A percentile compares a stretch with the other conserved stretches of the same genome.
phyloP scores from a whole-genome alignment of 2,797 vertebrate species.

The Sphenodon punctatus region DNA sequence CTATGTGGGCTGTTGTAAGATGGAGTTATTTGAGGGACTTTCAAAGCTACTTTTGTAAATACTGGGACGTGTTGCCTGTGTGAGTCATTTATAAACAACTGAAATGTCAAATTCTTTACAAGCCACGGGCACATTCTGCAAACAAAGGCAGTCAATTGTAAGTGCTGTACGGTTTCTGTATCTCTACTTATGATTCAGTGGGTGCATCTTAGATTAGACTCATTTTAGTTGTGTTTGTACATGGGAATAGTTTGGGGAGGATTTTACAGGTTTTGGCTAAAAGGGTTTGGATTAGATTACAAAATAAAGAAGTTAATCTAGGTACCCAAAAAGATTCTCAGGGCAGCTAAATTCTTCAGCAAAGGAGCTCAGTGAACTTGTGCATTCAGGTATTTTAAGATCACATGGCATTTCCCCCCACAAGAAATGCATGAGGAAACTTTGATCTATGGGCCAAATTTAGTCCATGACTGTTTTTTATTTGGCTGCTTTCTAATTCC shows the following conservation, averaged over 20 bases:
- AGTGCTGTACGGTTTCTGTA: constrained; percentile 10
- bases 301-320: not conserved
- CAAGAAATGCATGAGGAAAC: no score
- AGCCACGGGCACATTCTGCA: not conserved
- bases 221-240: not conserved
- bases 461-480: no score
- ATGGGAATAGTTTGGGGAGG: constrained; percentile 1
- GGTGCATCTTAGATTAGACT: not conserved
- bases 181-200: constrained; percentile 5
- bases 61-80: fast-evolving
- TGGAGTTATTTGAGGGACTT: constrained; percentile 15
- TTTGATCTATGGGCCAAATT: no score
- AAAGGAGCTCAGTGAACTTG: no score
- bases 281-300: not conserved
- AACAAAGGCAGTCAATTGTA: no score
- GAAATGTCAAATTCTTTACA: constrained; percentile 23
- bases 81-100: constrained; percentile 22
- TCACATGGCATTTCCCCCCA: no score
- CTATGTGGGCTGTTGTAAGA: constrained; percentile 31
- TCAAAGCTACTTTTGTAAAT: constrained; percentile 9
- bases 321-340: not conserved
- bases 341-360: not conserved
- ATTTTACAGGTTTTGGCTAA: not conserved
- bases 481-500: no score
- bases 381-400: no score